Evolutionary conservation across 1,140 invertebrate genomes (phyloP).

Genomic region (Drosophila nebulosa): DNA sequence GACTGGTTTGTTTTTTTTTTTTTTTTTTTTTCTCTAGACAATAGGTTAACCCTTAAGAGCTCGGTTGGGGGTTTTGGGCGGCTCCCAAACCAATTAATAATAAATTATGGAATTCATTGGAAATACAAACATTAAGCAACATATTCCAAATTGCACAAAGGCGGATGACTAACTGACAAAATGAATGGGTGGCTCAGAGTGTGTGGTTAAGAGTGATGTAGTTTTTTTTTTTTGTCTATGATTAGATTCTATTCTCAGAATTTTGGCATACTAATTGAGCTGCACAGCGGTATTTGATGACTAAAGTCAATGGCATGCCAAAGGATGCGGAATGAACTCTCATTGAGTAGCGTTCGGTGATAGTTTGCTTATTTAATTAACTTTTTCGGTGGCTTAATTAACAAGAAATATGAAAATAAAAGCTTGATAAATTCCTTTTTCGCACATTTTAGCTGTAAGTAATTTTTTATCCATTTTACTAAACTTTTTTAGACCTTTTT

Average conservation of each 20-base stretch:
- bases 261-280: conserved; percentile 9
- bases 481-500: too few species aligned
- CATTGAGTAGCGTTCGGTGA: neutral
- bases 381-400: neutral
- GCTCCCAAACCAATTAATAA: conserved; percentile 63
- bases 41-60: conserved; percentile 39
- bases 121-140: conserved; percentile 26
- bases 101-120: conserved; percentile 72
- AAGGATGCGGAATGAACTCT: neutral
- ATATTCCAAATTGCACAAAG: neutral
- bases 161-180: neutral
- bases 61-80: neutral
- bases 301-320: neutral
- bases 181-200: neutral
- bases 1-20: conserved; percentile 18
- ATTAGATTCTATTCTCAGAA: conserved; percentile 45
- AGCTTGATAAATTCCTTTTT: too few species aligned
- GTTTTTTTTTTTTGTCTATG: conserved; percentile 29
- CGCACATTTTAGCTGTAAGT: too few species aligned
- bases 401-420: neutral
- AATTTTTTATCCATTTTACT: too few species aligned
- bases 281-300: neutral
- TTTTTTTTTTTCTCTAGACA: conserved; percentile 38
- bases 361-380: neutral
- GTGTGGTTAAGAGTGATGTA: neutral